These are phyloP conservation scores for Halocaridina rubra DNA, from an alignment of 2,888 invertebrate species.

Conservation along the genomic window DNA sequence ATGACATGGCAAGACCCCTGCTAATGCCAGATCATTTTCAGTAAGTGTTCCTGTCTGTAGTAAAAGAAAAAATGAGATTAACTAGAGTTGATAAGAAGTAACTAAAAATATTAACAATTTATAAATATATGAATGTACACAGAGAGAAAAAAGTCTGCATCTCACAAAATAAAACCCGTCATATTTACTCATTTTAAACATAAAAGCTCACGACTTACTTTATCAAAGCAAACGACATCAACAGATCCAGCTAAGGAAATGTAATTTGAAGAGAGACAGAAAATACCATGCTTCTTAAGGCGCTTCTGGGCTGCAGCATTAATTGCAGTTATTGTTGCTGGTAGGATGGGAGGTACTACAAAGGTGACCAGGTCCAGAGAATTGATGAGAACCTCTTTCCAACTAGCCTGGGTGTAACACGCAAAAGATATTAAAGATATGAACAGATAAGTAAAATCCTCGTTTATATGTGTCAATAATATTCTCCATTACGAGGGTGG, in stretches of 20 bases:
- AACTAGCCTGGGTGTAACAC: constrained; percentile 65
- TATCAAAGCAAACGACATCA: constrained; percentile 67
- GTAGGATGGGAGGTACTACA: constrained; percentile 67
- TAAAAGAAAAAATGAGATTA: too few species aligned
- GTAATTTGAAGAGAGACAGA: constrained; percentile 67
- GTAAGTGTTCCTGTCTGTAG: constrained; percentile 67
- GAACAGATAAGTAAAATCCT: too few species aligned
- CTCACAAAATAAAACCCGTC: too few species aligned
- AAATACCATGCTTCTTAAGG: constrained; percentile 66
- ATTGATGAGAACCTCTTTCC: constrained; percentile 65
- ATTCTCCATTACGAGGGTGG: too few species aligned
- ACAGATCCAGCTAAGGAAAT: constrained; percentile 67
- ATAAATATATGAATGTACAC: neutral
- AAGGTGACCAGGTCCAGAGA: constrained; percentile 67
- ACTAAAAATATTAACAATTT: too few species aligned
- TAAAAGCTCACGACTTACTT: too few species aligned
- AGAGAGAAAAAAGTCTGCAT: neutral
- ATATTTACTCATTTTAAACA: too few species aligned
- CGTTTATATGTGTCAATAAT: too few species aligned
- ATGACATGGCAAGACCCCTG: constrained; percentile 62
- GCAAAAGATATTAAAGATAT: too few species aligned
- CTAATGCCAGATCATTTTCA: constrained; percentile 64
- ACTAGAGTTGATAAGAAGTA: too few species aligned
- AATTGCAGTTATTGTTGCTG: constrained; percentile 67
- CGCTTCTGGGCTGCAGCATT: constrained; percentile 66